Evolutionary conservation across 2,888 invertebrate genomes (phyloP).

Genomic region (Stenurella melanura): DNA sequence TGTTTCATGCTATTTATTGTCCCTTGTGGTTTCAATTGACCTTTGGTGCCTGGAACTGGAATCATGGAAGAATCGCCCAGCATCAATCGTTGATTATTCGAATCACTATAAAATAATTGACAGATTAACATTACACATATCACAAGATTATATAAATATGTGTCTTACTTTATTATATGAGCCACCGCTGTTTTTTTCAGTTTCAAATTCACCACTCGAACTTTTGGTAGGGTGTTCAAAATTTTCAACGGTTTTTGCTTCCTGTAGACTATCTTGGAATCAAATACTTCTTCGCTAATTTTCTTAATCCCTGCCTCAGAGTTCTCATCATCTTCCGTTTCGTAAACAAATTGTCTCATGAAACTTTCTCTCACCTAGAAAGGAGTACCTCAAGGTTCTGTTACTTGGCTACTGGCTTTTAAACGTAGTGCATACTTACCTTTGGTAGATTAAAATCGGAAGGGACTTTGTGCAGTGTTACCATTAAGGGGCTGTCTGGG

Average conservation of each 20-base stretch:
- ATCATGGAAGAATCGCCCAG: slow-evolving; percentile 96
- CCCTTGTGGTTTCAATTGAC: slow-evolving; percentile 90
- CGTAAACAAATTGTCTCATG: slow-evolving; percentile 97
- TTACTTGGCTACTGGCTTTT: not conserved
- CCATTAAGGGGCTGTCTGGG: slow-evolving; percentile 99
- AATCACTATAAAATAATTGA: slow-evolving; percentile 79
- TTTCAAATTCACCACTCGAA: slow-evolving; percentile 86
- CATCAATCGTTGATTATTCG: slow-evolving; percentile 93
- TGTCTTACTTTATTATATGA: slow-evolving; percentile 88
- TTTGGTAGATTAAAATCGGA: slow-evolving; percentile 93
- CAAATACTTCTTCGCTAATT: slow-evolving; percentile 79
- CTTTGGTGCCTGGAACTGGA: slow-evolving; percentile 85
- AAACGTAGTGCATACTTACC: slow-evolving; percentile 72
- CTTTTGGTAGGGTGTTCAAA: slow-evolving; percentile 87
- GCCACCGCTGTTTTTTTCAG: slow-evolving; percentile 88
- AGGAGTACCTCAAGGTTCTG: not conserved
- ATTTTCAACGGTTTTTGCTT: slow-evolving; percentile 90
- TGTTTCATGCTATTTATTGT: slow-evolving; percentile 89
- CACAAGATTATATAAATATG: not conserved
- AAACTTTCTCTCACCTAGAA: slow-evolving; percentile 94
- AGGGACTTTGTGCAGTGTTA: slow-evolving; percentile 93
- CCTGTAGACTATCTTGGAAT: slow-evolving; percentile 85
- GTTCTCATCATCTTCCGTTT: slow-evolving; percentile 89
- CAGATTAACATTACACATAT: slow-evolving; percentile 7
- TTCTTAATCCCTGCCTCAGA: slow-evolving; percentile 76